phyloP scores from a whole-genome alignment of 2,888 invertebrate genomes.

The Buathra laborator region DNA sequence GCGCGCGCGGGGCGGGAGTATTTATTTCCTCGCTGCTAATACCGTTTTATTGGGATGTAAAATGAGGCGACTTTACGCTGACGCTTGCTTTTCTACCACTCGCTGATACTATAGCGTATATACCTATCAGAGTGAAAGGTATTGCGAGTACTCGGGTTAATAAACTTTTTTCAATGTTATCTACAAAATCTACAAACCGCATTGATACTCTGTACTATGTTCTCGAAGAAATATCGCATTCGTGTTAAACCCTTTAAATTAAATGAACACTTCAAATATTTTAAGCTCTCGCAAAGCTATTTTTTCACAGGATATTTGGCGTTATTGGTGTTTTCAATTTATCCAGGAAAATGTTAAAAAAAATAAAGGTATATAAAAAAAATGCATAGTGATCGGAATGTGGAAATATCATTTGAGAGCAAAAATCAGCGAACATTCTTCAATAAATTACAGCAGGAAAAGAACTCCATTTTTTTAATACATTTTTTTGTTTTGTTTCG shows the following conservation, averaged over 20 bases:
- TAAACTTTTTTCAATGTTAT: conserved; percentile 7
- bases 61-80: conserved; percentile 79
- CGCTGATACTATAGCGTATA: conserved; percentile 29
- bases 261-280: background rate
- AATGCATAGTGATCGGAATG: too few species aligned
- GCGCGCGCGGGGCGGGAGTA: conserved; percentile 69
- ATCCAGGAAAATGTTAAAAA: too few species aligned
- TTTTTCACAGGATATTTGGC: too few species aligned
- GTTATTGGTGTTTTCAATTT: too few species aligned
- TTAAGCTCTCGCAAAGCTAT: too few species aligned
- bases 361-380: too few species aligned
- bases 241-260: background rate
- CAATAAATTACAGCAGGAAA: too few species aligned
- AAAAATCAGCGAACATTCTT: too few species aligned
- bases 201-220: background rate
- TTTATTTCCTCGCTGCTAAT: conserved; percentile 80
- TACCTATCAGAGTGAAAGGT: conserved; percentile 18
- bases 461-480: too few species aligned
- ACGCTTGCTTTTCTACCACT: conserved; percentile 73
- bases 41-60: conserved; percentile 81
- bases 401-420: too few species aligned
- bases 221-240: background rate
- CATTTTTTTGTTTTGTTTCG: too few species aligned
- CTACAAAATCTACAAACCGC: conserved; percentile 31
- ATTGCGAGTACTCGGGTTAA: conserved; percentile 29